Conservation (phyloP, 2,113 vertebrate species). For the Potamarius usumacintae region DNA sequence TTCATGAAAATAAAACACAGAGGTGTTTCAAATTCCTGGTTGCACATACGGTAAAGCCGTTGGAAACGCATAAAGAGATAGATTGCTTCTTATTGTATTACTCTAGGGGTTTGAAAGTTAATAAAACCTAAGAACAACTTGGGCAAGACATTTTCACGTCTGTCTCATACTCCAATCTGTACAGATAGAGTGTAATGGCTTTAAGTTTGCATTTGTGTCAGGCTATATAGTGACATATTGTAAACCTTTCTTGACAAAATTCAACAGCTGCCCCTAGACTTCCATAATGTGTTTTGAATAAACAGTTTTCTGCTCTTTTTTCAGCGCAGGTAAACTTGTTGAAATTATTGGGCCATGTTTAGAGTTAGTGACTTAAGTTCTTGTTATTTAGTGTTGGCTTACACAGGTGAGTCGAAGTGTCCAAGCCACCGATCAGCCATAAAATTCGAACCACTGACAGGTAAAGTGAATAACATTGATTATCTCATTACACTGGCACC, state of each 20-base stretch:
- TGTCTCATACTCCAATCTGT: background rate
- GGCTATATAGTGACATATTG: background rate
- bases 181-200: background rate
- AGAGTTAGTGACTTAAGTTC: background rate
- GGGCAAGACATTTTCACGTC: background rate
- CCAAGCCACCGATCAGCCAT: background rate
- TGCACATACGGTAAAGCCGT: background rate
- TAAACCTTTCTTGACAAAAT: background rate
- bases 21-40: background rate
- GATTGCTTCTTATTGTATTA: background rate
- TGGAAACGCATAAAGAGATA: background rate
- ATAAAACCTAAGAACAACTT: background rate
- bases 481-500: too few species aligned
- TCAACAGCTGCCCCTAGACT: background rate
- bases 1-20: background rate
- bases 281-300: background rate
- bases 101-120: background rate
- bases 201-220: background rate
- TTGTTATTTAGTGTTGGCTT: background rate
- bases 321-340: background rate
- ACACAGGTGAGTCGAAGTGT: background rate
- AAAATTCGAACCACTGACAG: too few species aligned
- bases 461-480: too few species aligned
- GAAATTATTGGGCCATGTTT: too few species aligned
- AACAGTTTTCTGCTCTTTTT: background rate